These are phyloP conservation scores for Luidia sarsii DNA, from an alignment of 53 echinoderm and acorn worm species.

Conservation along the genomic window DNA sequence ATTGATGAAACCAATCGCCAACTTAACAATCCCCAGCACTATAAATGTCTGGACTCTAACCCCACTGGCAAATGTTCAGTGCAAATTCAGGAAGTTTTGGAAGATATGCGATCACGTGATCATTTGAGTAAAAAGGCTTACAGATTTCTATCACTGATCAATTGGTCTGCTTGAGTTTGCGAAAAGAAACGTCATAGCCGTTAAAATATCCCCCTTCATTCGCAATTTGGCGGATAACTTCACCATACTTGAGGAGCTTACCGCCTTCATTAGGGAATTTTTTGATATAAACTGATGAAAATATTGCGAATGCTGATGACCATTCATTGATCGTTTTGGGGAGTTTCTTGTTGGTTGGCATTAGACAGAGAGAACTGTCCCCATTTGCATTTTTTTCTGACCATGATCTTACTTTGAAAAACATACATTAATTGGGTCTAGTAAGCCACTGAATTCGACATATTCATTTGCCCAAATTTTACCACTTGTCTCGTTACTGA, in stretches of 20 bases:
- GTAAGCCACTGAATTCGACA: not conserved
- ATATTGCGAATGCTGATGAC: not conserved
- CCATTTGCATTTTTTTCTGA: conserved; percentile 2
- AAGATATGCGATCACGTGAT: too few relatives aligned
- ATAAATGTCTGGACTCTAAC: too few relatives aligned
- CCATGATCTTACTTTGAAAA: conserved; percentile 1
- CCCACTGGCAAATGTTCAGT: too few relatives aligned
- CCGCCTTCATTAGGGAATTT: not conserved
- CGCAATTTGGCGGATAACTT: conserved; percentile 1
- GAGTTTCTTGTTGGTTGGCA: not conserved
- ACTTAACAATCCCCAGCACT: too few relatives aligned
- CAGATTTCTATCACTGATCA: too few relatives aligned
- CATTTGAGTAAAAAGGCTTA: too few relatives aligned
- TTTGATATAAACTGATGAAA: not conserved
- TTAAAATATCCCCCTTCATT: conserved; percentile 10
- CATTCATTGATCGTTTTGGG: conserved; percentile 19
- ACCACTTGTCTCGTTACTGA: not conserved
- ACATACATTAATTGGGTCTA: not conserved
- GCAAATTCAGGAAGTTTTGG: too few relatives aligned
- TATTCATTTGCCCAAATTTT: conserved; percentile 19
- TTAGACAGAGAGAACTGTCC: conserved; percentile 3
- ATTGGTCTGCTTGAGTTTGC: conserved; percentile 1
- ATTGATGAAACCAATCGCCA: too few relatives aligned
- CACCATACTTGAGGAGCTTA: conserved; percentile 17
- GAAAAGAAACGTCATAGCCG: not conserved